Conservation (phyloP, 2,888 invertebrate genomes). For the Ophioninae sp. region DNA sequence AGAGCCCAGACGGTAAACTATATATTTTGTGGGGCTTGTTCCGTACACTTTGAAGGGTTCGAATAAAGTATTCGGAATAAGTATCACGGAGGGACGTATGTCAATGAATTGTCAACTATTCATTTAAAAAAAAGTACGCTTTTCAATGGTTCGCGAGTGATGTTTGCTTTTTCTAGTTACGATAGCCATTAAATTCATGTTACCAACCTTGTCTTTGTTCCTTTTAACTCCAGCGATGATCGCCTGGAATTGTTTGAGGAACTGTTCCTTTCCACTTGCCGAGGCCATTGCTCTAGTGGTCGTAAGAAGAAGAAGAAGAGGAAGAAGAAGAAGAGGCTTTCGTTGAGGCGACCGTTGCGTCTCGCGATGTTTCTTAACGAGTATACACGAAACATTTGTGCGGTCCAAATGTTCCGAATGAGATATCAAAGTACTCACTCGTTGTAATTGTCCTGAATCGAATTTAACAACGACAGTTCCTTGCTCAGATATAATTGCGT, state of each 20-base stretch:
- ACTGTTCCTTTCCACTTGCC: slow-evolving; percentile 91
- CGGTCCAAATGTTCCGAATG: not conserved
- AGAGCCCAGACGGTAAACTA: no score
- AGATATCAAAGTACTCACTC: slow-evolving; percentile 84
- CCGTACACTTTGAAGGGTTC: no score
- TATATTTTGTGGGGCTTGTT: no score
- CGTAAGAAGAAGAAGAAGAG: slow-evolving; percentile 36
- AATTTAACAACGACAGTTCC: slow-evolving; percentile 93
- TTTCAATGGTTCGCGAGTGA: not conserved
- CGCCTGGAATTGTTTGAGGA: slow-evolving; percentile 93
- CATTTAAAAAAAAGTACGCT: no score
- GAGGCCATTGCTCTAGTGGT: slow-evolving; percentile 91
- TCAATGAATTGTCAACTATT: no score
- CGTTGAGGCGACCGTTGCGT: not conserved
- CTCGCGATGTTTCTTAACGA: not conserved
- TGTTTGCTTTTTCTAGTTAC: not conserved
- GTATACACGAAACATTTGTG: not conserved
- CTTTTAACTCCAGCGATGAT: slow-evolving; percentile 95
- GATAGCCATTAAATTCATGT: not conserved
- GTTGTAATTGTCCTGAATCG: slow-evolving; percentile 93
- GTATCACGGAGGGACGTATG: no score
- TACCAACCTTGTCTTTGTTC: slow-evolving; percentile 88
- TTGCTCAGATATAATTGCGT: slow-evolving; percentile 96
- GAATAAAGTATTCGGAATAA: no score
- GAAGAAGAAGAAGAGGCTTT: slow-evolving; percentile 34